Conservation (phyloP, 2,113 vertebrate species). For the Calyptommatus sinebrachiatus region DNA sequence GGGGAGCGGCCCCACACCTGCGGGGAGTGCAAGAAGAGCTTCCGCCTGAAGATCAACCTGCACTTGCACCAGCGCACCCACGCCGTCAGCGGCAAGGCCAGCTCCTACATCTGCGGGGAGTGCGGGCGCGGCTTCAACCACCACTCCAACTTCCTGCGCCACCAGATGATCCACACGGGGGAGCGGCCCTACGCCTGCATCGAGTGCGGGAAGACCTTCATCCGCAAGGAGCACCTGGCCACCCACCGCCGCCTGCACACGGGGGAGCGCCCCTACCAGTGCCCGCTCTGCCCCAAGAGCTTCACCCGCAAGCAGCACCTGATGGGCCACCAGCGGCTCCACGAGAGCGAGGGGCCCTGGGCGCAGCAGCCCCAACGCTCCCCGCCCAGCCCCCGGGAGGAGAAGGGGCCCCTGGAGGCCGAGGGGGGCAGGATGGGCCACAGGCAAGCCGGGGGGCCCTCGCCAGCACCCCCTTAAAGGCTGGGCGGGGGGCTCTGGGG, state of each 20-base stretch:
- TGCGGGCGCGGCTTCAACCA: slow-evolving; percentile 63
- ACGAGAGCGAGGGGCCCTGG: slow-evolving; percentile 59
- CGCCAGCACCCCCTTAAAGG: not conserved
- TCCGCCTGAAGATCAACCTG: slow-evolving; percentile 71
- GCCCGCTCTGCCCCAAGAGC: slow-evolving; percentile 62
- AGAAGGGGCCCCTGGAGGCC: rapidly evolving
- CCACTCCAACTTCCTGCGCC: slow-evolving; percentile 80
- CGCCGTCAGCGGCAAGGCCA: slow-evolving; percentile 32
- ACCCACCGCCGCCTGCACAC: slow-evolving; percentile 70
- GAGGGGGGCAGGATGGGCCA: rapidly evolving
- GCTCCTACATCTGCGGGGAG: slow-evolving; percentile 56
- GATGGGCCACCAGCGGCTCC: slow-evolving; percentile 66
- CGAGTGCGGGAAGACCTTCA: slow-evolving; percentile 87
- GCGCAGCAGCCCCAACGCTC: not conserved
- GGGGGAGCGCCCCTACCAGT: slow-evolving; percentile 66
- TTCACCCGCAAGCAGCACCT: slow-evolving; percentile 70
- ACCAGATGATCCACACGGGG: slow-evolving; percentile 85
- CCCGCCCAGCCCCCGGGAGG: not conserved
- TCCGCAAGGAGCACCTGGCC: slow-evolving; percentile 84
- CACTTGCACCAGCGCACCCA: slow-evolving; percentile 61
- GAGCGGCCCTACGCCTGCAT: slow-evolving; percentile 83
- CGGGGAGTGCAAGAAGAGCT: slow-evolving; percentile 73
- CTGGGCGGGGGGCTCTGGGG: not conserved
- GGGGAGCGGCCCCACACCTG: slow-evolving; percentile 82
- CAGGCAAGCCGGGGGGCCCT: not conserved